Conservation (phyloP, 2,888 invertebrate species). For the Buathra laborator region DNA sequence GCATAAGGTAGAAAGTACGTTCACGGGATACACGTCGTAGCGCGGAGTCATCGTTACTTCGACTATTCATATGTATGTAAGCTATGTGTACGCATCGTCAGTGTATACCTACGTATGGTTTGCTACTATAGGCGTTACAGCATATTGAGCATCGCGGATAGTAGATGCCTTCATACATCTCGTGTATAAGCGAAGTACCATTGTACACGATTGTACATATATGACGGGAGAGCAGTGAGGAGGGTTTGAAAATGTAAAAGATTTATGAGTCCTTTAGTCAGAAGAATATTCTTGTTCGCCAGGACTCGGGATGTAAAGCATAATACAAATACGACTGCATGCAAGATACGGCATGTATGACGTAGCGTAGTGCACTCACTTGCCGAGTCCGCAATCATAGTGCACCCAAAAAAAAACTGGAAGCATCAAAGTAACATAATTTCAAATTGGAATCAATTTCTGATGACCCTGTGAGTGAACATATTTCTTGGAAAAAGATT, state of each 20-base stretch:
- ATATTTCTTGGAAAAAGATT: too few species aligned
- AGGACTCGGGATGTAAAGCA: slow-evolving; percentile 38
- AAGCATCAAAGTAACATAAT: too few species aligned
- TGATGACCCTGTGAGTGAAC: too few species aligned
- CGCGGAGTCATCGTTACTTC: slow-evolving; percentile 14
- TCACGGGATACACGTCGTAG: slow-evolving; percentile 18
- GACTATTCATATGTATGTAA: not conserved
- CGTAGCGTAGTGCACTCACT: not conserved
- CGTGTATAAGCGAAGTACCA: not conserved
- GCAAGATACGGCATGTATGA: not conserved
- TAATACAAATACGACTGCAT: slow-evolving; percentile 5
- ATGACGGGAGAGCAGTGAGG: not conserved
- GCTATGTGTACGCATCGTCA: not conserved
- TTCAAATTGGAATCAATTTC: too few species aligned
- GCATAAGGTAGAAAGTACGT: slow-evolving; percentile 47
- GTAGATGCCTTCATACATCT: slow-evolving; percentile 20
- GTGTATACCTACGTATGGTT: not conserved
- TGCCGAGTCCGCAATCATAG: not conserved
- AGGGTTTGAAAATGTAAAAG: slow-evolving; percentile 17
- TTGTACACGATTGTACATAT: not conserved
- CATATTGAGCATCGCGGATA: slow-evolving; percentile 1
- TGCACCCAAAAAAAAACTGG: too few species aligned
- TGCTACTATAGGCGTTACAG: slow-evolving; percentile 6
- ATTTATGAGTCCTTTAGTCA: slow-evolving; percentile 48
- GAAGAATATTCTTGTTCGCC: slow-evolving; percentile 12